Evolutionary conservation across 2,888 invertebrate genomes (phyloP).

Genomic region (Yponomeuta evonymella): DNA sequence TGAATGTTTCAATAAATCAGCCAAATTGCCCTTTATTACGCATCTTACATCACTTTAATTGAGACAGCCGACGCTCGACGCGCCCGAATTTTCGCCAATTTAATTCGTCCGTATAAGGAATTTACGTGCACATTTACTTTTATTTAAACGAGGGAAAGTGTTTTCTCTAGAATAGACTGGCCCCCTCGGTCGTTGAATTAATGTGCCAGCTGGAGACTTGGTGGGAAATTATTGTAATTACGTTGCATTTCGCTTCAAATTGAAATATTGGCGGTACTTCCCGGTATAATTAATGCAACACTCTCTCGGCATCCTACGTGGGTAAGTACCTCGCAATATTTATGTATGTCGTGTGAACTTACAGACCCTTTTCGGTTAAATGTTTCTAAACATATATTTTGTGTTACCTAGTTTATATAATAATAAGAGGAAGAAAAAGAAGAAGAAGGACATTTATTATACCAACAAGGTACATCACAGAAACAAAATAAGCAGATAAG

Average conservation of each 20-base stretch:
- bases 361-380: too few species aligned
- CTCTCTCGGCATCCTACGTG: too few species aligned
- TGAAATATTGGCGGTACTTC: background rate
- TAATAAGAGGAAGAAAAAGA: too few species aligned
- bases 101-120: constrained; percentile 24
- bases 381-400: too few species aligned
- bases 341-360: too few species aligned
- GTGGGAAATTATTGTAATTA: constrained; percentile 2
- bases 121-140: constrained; percentile 15
- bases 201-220: background rate
- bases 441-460: too few species aligned
- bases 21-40: constrained; percentile 64
- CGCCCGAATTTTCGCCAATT: constrained; percentile 45
- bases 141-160: constrained; percentile 7
- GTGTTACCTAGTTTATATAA: too few species aligned
- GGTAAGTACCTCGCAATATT: too few species aligned
- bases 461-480: too few species aligned
- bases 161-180: background rate
- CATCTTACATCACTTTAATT: constrained; percentile 69
- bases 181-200: background rate
- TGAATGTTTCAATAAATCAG: constrained; percentile 68
- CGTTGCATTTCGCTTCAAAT: constrained; percentile 2
- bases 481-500: too few species aligned
- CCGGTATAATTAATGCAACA: too few species aligned
- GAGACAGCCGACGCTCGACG: constrained; percentile 47